Conservation (phyloP, 2,888 invertebrate genomes). For the Argyra leucocephala region DNA sequence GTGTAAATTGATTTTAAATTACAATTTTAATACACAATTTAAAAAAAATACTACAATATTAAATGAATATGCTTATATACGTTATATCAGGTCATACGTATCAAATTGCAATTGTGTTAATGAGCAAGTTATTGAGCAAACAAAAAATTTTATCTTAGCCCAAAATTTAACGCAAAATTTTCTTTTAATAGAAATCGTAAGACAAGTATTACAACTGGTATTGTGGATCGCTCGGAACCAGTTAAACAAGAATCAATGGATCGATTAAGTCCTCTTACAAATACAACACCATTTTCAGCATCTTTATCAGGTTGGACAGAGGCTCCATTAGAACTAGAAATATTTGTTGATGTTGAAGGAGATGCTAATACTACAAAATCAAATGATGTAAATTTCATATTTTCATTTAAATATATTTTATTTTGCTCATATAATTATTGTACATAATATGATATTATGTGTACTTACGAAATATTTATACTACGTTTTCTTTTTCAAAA, state of each 20-base stretch:
- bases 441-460: background rate
- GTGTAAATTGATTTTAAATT: too few relatives aligned
- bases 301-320: conserved; percentile 37
- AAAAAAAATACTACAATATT: too few relatives aligned
- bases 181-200: conserved; percentile 43
- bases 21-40: too few relatives aligned
- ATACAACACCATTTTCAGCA: conserved; percentile 31
- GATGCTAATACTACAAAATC: conserved; percentile 29
- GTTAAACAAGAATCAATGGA: conserved; percentile 40
- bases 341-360: conserved; percentile 39
- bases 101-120: too few relatives aligned
- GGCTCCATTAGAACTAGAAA: conserved; percentile 39
- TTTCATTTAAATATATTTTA: background rate
- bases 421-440: background rate
- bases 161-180: too few relatives aligned
- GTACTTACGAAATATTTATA: background rate
- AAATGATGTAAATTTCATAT: conserved; percentile 31
- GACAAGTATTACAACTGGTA: conserved; percentile 53
- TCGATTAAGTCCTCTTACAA: conserved; percentile 41
- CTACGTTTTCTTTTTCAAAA: background rate
- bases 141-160: too few relatives aligned
- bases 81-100: too few relatives aligned
- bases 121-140: too few relatives aligned
- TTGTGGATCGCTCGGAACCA: conserved; percentile 48
- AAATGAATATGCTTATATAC: too few relatives aligned